Evolutionary conservation across 2,113 vertebrate species (phyloP), one percentile per base, ranked within the genome.

Genomic region (Kryptolebias marmoratus): DNA sequence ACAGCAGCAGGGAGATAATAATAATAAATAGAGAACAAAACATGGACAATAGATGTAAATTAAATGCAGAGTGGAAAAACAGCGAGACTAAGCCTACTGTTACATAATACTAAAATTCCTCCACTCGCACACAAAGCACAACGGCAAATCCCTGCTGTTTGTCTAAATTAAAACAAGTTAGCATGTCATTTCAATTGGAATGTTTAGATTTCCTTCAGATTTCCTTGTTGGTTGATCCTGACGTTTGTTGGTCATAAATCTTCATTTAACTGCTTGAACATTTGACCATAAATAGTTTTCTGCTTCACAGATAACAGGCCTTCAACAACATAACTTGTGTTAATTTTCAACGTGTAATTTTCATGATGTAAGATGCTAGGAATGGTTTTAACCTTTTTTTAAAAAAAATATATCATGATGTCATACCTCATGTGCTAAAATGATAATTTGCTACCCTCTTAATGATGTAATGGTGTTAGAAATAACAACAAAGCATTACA

Each of bases 371-470:
- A 39, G 32, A 11, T 15, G 36, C 13, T 45, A 4, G 3, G 1
- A 18, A 18, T 50, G 18, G 42, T 16, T 14, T 68, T n/a, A 2
- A 27, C n/a, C 22, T 44, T 22, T 28, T 18, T 28, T 58, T 8
- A 2, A 56, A 30, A 8, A 36, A 55, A 79, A 70, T 64, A 53
- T 0, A 63, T 3, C 39, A 31, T 9, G 11, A 14, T 8, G 44
- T 65, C 68, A 67, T 16, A 42, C 22, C 22, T 73, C 53, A 62
- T 39, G 76, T 36, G 8, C 60, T n/a, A 64, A 55, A 63, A 72
- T 60, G 1, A 65, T 5, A 15, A 6, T 4, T 27, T 14, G 2
- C 28, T 31, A 9, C 28, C 22, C n/a, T 30, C 44, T 53, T 30
- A 4, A 27, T 49, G 54, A 5, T 22, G 42, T 53, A 13, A 65